Conservation (phyloP, 2,888 invertebrate species). For the Lithophane leautieri region DNA sequence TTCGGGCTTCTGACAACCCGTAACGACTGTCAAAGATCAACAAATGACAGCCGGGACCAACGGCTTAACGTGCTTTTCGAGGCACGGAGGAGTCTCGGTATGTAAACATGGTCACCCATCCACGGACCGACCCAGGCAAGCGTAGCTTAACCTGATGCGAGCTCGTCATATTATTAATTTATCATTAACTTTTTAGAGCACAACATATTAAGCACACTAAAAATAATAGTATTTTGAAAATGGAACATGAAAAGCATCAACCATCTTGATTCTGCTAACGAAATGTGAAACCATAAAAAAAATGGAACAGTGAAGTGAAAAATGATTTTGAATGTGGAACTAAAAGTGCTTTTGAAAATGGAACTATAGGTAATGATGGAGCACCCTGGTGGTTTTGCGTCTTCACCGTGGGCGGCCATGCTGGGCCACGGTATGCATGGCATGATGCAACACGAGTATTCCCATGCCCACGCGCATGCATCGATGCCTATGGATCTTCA, state of each 20-base stretch:
- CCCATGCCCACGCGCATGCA: constrained; percentile 91
- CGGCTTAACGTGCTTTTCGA: too few relatives aligned
- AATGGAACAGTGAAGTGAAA: constrained; percentile 61
- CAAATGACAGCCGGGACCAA: too few relatives aligned
- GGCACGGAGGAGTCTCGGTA: too few relatives aligned
- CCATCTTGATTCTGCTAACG: constrained; percentile 7
- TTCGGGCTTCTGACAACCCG: too few relatives aligned
- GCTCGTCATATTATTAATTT: constrained; percentile 9
- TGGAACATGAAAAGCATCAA: constrained; percentile 35
- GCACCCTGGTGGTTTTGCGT: constrained; percentile 94
- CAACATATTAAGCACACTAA: constrained; percentile 13
- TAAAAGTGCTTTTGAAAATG: constrained; percentile 66
- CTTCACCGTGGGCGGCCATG: constrained; percentile 95
- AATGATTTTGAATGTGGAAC: constrained; percentile 58
- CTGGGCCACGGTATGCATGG: constrained; percentile 92
- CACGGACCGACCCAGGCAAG: fast-evolving
- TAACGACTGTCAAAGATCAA: too few relatives aligned
- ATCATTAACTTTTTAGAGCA: constrained; percentile 11
- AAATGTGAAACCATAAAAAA: constrained; percentile 46
- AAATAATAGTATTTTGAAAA: constrained; percentile 46
- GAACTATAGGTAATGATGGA: constrained; percentile 90
- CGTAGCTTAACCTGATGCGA: not conserved
- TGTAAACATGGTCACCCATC: not conserved
- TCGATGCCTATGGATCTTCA: constrained; percentile 97
- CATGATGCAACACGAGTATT: constrained; percentile 92